Percentiles rank a stretch among this genome's conserved stretches.
phyloP scores from a whole-genome alignment of 2,113 vertebrate genomes.

The Neolamprologus brichardi region DNA sequence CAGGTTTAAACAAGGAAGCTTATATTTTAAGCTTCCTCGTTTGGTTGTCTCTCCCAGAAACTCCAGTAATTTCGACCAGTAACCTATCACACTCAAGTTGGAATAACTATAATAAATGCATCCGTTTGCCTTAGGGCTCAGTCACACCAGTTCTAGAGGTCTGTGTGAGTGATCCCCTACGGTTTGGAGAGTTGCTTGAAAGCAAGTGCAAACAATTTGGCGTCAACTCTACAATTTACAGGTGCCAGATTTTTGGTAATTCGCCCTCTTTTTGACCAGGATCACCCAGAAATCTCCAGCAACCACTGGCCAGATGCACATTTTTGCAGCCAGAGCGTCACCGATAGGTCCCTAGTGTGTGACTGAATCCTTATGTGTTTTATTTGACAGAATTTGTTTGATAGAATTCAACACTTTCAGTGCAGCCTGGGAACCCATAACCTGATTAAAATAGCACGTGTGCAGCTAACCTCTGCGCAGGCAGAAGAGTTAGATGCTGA shows the following conservation, averaged over 20 bases:
- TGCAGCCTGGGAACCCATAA: neutral
- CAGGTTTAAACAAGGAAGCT: neutral
- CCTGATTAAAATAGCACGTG: accelerated
- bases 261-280: neutral
- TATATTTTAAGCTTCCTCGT: neutral
- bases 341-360: accelerated
- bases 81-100: neutral
- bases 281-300: neutral
- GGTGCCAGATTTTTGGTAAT: neutral
- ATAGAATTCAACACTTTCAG: neutral
- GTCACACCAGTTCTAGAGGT: neutral
- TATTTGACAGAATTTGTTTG: neutral
- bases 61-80: neutral
- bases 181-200: neutral
- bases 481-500: neutral
- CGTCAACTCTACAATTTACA: neutral
- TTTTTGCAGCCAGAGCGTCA: neutral
- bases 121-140: accelerated
- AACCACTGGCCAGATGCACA: neutral
- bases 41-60: neutral
- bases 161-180: neutral
- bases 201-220: neutral
- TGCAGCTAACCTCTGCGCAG: neutral
- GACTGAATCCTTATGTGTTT: accelerated
- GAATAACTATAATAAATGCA: neutral